These are phyloP conservation scores for Pterobdella sp. DNA, from an alignment of 2,888 invertebrate genomes.

Conservation along the genomic window DNA sequence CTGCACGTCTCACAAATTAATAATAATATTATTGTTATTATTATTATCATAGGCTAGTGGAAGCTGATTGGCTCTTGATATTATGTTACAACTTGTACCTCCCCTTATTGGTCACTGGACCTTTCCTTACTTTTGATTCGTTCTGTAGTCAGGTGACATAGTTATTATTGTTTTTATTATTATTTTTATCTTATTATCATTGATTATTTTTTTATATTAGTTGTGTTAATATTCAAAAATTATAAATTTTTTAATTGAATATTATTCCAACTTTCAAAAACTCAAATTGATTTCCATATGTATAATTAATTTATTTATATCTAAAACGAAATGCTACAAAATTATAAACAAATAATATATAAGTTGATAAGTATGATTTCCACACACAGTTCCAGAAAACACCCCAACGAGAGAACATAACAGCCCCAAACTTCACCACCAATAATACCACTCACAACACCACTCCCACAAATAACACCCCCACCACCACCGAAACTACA, in stretches of 20 bases:
- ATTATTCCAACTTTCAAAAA: background rate
- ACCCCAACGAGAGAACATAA: no score
- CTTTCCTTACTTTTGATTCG: background rate
- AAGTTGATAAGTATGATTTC: no score
- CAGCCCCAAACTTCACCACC: background rate
- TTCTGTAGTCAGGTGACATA: background rate
- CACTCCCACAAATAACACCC: background rate
- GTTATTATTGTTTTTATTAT: background rate
- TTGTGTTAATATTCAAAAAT: no score
- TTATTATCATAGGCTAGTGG: slow-evolving; percentile 1
- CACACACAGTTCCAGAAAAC: no score
- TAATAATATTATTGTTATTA: no score
- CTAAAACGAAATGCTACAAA: no score
- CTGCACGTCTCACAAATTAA: no score
- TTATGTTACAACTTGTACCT: background rate
- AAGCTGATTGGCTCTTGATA: background rate
- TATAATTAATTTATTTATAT: background rate
- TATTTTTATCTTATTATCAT: no score
- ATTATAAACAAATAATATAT: no score
- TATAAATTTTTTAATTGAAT: background rate
- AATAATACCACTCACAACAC: background rate
- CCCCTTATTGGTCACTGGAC: background rate
- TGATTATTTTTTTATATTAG: no score
- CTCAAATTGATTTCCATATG: background rate
- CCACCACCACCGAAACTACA: background rate